Evolutionary conservation across 2,113 vertebrate species (phyloP), one percentile per base, ranked within the genome.

Genomic region (Tympanuchus pallidicinctus): DNA sequence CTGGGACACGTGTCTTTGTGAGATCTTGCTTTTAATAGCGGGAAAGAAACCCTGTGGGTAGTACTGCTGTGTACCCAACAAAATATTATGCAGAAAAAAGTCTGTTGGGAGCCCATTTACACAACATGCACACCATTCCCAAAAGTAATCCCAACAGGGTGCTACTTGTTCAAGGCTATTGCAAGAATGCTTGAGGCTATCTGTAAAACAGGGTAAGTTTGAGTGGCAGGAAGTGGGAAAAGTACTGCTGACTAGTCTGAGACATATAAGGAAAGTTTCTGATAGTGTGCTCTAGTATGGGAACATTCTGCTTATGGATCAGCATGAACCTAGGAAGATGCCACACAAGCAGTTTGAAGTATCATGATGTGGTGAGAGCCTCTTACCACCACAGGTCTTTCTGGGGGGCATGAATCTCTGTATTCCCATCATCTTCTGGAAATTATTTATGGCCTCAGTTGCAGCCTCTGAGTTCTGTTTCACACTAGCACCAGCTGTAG

Each of bases 361-460:
- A 27, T 20, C 1, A 0, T 12, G 30, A 72, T 7, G 3, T 4
- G 27, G 8, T 28, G 61, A 32, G 8, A 8, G 0, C 21, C 69
- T 18, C 42, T 81, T 17, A 66, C 3, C 14, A 47, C 4, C 6
- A 28, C 74, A 78, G 0, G 5, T 11, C 38, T 50, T 61, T 13
- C 40, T 79, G 36, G 19, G 16, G 16, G 12, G 43, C 30, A 4
- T 5, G 13, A 65, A 38, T 43, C 13, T 66, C 48, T 47, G 36
- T 48, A 65, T 38, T 6, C 1, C 14, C 15, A 21, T 7, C 8
- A 42, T 34, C 15, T 91, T 32, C 77, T 69, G 36, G 48, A 19
- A 65, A 28, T 69, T 18, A 50, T 18, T 86, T 25, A 64, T 50
- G 18, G 5, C 12, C 27, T 13, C 32, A 57, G 22, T 1, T 64